phyloP scores from a whole-genome alignment of 2,797 vertebrate species.

The Catharus ustulatus region DNA sequence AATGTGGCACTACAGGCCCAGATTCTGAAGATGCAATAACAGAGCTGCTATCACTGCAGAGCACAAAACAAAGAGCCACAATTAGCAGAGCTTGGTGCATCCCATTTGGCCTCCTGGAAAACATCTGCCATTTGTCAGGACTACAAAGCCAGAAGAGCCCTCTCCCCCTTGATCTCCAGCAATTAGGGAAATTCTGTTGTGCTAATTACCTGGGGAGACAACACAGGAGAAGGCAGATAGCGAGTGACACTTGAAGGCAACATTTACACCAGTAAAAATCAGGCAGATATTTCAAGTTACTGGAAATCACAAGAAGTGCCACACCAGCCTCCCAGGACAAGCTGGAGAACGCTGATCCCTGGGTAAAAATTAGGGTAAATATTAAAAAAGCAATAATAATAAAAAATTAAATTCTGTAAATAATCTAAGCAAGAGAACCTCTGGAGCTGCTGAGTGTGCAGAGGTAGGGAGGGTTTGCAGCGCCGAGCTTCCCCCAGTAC shows the following conservation, averaged over 20 bases:
- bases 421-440: not conserved
- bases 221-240: not conserved
- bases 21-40: not conserved
- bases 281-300: not conserved
- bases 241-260: not conserved
- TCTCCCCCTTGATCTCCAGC: constrained; percentile 45
- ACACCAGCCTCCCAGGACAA: not conserved
- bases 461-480: not conserved
- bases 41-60: not conserved
- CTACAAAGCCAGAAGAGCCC: constrained; percentile 39
- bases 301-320: not conserved
- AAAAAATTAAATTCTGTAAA: accelerated
- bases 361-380: not conserved
- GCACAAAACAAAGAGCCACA: not conserved
- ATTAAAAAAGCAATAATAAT: not conserved
- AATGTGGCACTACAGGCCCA: not conserved
- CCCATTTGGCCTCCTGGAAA: constrained; percentile 54
- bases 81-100: not conserved
- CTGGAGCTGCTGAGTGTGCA: not conserved
- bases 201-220: constrained; percentile 63
- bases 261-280: not conserved
- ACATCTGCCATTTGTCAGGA: constrained; percentile 49
- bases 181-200: constrained; percentile 59
- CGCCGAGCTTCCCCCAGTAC: not conserved
- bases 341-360: not conserved